Base-by-base conservation (phyloP, 2,797 vertebrate species). In the Acrossocheilus fasciatus region DNA sequence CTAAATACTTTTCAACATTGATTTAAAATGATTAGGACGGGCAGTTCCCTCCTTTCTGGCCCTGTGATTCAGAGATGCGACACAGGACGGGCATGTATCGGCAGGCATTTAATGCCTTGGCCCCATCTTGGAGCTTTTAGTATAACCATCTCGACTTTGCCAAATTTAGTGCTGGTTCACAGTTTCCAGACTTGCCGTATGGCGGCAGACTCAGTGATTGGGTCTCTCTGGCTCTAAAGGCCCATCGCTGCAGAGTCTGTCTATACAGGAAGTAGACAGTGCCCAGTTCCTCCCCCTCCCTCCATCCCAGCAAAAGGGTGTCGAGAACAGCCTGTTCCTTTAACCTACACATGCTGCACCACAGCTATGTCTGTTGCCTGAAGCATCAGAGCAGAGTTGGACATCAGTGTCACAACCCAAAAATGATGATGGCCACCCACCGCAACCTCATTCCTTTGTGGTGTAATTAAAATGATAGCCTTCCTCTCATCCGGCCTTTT, bases 181-280 rank as follows among this genome's bases (percentile, higher is more conserved):
- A 85, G 41, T 81, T 79, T 81, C n/a, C 79, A 89, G 45, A 75
- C 82, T 82, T 79, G 73, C 80, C 80, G 72, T 69, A 52, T 81
- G 73, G 86, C 84, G 74, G 57, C 73, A 43, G 82, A 34, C 68
- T 89, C 85, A 88, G 90, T 30, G 73, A 84, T 77, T 72, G 6
- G 87, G 87, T 83, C 87, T 87, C 54, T 86, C 83, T 85, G 88
- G 87, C 83, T 88, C 82, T 87, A 79, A 88, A 86, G 88, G 85
- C 39, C 52, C 79, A 80, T 68, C 47, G 26, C 52, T 88, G 77
- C 52, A 73, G 79, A 62, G 84, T 34, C 50, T 15, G 86, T 87
- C 73, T 81, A 64, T 43, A 82, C 57, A 82, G 82, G 80, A 86
- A 88, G 54, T 76, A 84, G 47, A 30, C 30, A 81, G 73, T 79